Percentiles rank a stretch among this genome's conserved stretches.
These are phyloP conservation scores for Blastobasis lacticolella DNA, from an alignment of 2,888 invertebrate genomes.

Conservation along the genomic window DNA sequence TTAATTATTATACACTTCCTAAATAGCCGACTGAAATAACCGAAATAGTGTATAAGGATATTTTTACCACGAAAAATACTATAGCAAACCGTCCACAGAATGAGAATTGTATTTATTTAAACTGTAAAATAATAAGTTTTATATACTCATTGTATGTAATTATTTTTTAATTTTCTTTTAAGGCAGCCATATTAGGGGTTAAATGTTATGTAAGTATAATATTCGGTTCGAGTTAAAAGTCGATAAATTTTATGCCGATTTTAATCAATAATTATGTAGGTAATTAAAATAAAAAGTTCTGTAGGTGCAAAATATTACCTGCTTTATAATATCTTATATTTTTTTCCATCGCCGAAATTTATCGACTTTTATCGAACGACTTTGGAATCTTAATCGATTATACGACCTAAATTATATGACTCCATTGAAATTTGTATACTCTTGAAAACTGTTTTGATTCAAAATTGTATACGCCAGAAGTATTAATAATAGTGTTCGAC, in stretches of 20 bases:
- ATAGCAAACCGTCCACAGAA: constrained; percentile 67
- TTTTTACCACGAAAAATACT: constrained; percentile 51
- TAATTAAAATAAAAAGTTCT: too few species aligned
- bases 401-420: constrained; percentile 56
- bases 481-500: constrained; percentile 16
- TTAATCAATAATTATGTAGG: too few species aligned
- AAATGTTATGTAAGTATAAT: too few species aligned
- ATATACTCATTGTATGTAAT: constrained; percentile 52
- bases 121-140: constrained; percentile 33
- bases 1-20: constrained; percentile 21
- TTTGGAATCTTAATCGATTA: constrained; percentile 23
- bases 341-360: too few species aligned
- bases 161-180: constrained; percentile 29
- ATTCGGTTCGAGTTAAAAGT: too few species aligned
- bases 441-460: constrained; percentile 45
- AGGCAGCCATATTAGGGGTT: constrained; percentile 59
- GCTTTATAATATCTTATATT: too few species aligned
- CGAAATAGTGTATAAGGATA: constrained; percentile 50
- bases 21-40: constrained; percentile 42
- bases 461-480: constrained; percentile 54
- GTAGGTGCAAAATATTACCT: too few species aligned
- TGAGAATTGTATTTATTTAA: constrained; percentile 63
- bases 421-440: constrained; percentile 33
- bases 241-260: too few species aligned
- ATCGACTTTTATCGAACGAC: too few species aligned